These are phyloP conservation scores for Agriotes lineatus DNA, from an alignment of 2,888 invertebrate species.

Conservation along the genomic window DNA sequence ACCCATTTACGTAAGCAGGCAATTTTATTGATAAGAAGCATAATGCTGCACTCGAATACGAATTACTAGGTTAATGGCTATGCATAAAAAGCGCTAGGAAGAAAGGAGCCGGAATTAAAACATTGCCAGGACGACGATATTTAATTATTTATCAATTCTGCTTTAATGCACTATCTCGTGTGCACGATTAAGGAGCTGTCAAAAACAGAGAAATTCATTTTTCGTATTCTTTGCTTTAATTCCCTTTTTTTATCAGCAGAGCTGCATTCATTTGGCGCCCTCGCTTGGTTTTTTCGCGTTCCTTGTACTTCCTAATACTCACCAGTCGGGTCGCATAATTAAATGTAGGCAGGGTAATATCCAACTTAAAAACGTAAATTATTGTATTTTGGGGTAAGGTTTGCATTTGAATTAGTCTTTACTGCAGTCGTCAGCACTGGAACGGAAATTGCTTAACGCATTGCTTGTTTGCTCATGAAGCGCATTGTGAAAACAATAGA, in stretches of 20 bases:
- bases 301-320: conserved; percentile 45
- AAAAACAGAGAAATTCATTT: conserved; percentile 69
- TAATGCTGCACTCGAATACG: no score
- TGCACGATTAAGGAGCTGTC: conserved; percentile 68
- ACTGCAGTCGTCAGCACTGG: conserved; percentile 14
- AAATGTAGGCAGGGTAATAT: conserved; percentile 37
- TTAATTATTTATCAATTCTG: conserved; percentile 45
- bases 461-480: neutral
- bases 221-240: conserved; percentile 65
- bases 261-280: conserved; percentile 66
- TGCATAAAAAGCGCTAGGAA: neutral
- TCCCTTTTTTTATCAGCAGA: conserved; percentile 67
- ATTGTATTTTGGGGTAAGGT: conserved; percentile 18
- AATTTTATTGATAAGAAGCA: no score
- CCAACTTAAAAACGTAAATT: conserved; percentile 39
- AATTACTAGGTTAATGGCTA: no score
- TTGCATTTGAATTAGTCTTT: conserved; percentile 32
- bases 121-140: conserved; percentile 27
- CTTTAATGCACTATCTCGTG: conserved; percentile 52
- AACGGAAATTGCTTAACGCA: neutral
- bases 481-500: neutral
- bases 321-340: conserved; percentile 42
- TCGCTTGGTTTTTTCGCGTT: conserved; percentile 47
- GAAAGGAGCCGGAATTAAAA: conserved; percentile 1
- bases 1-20: no score